A percentile compares a stretch with the other conserved stretches of the same genome.
Evolutionary conservation across 2,888 invertebrate species (phyloP).

Genomic region (Siphlonurus alternatus): DNA sequence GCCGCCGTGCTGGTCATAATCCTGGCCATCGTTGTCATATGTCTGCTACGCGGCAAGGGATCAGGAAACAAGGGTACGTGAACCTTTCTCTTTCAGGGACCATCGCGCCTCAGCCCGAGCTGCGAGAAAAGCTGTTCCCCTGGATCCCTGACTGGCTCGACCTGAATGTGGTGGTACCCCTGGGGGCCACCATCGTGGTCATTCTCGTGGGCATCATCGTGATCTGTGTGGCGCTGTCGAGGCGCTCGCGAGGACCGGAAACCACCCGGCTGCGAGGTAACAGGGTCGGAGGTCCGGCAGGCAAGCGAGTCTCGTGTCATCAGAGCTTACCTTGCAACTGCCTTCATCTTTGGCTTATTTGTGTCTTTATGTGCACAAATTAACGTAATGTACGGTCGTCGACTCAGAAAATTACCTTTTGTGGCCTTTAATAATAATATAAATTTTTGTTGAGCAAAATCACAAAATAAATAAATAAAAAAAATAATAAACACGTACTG

Average conservation of each 20-base stretch:
- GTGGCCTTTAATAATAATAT: no score
- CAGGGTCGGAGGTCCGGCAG: constrained; percentile 29
- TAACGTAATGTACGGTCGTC: background rate
- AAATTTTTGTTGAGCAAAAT: no score
- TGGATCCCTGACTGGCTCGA: constrained; percentile 81
- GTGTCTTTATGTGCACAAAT: background rate
- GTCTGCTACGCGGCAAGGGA: constrained; percentile 74
- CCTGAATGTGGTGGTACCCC: constrained; percentile 77
- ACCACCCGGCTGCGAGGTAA: constrained; percentile 64
- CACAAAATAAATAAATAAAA: no score
- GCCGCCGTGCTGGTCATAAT: constrained; percentile 84
- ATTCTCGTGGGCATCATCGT: constrained; percentile 80
- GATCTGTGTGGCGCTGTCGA: constrained; percentile 72
- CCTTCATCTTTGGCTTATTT: background rate
- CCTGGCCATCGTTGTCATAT: constrained; percentile 83
- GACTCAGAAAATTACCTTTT: background rate
- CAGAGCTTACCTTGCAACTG: background rate
- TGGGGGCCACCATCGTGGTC: constrained; percentile 77
- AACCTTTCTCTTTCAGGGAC: constrained; percentile 15
- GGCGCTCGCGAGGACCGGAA: constrained; percentile 48
- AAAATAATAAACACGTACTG: no score
- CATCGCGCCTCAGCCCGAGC: constrained; percentile 18
- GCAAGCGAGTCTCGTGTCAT: background rate
- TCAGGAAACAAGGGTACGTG: constrained; percentile 67
- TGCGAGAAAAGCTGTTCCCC: constrained; percentile 29